A percentile compares a stretch with the other conserved stretches of the same genome.
Conservation (phyloP, 2,888 invertebrate genomes). For the Serrognathus titanus region DNA sequence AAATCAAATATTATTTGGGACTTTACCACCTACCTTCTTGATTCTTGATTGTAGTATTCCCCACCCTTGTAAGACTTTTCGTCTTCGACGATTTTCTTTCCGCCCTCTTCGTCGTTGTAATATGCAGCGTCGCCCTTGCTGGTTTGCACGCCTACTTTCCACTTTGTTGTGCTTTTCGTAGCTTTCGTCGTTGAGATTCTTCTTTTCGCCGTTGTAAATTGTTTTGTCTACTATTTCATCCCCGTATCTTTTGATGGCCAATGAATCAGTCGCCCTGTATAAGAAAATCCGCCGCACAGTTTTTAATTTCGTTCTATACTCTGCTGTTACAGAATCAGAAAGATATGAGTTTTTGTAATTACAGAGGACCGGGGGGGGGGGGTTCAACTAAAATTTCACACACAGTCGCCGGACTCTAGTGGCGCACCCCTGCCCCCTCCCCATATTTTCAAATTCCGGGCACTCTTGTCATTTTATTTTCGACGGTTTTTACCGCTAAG, state of each 20-base stretch:
- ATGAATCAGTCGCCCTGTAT: too few relatives aligned
- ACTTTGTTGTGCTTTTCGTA: conserved; percentile 54
- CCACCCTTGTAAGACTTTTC: conserved; percentile 59
- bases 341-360: too few relatives aligned
- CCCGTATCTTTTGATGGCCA: conserved; percentile 22
- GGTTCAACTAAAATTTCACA: too few relatives aligned
- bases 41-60: conserved; percentile 56
- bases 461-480: too few relatives aligned
- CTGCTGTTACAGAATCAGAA: too few relatives aligned
- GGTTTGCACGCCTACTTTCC: conserved; percentile 49
- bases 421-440: too few relatives aligned
- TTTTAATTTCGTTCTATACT: too few relatives aligned
- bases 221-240: conserved; percentile 54
- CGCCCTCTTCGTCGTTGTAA: conserved; percentile 57
- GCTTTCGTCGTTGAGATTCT: conserved; percentile 56
- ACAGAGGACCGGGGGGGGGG: too few relatives aligned
- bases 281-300: too few relatives aligned
- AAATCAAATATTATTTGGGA: conserved; percentile 10
- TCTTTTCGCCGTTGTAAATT: conserved; percentile 56
- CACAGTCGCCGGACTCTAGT: too few relatives aligned
- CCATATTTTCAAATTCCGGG: too few relatives aligned
- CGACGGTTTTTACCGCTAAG: too few relatives aligned
- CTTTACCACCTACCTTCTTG: conserved; percentile 53
- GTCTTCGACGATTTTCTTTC: conserved; percentile 58
- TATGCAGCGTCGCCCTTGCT: conserved; percentile 52